Base-by-base conservation (phyloP, 2,797 vertebrate genomes). In the Ctenochaetus hawaiiensis region DNA sequence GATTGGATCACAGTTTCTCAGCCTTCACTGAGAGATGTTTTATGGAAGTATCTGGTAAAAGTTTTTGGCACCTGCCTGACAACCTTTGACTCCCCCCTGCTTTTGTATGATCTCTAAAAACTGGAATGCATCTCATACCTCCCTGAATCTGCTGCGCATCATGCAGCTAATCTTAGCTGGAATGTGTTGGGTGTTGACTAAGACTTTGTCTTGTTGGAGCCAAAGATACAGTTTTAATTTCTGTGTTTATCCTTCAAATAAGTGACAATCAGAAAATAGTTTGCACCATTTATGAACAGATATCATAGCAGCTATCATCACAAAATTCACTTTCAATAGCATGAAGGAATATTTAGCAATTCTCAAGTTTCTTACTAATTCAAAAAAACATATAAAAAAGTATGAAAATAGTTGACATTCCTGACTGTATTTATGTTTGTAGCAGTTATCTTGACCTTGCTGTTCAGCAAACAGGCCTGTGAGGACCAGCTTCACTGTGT, bases 51-150 rank as follows among this genome's bases (percentile, higher is more conserved):
- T 80, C 61, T 82, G 59, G 49, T 66, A 23, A 71, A 78, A 1
- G 34, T 44, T 71, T 62, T 62, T 80, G 73, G 64, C 73, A 75
- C 64, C 75, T 54, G 45, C 22, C 17, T 2, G 47, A 51, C 58
- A 65, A 58, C 70, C 59, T 73, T 52, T 62, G 67, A 61, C 66
- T 41, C 66, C 49, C 44, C 39, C 44, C 58, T 43, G 18, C 64
- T 43, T 57, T 20, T 65, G 63, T 56, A 39, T 70, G 20, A 85
- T 78, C 62, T 87, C 23, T 72, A 17, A 67, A 77, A 81, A 44
- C 30, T 76, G 78, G 75, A 85, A 89, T 81, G 77, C 34, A 44
- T n/a, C 49, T 71, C 53, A 30, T 80, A 80, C 79, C 74, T 69
- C 48, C 30, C 54, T 74, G 58, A 76, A 61, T 56, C 72, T 78